Base-by-base conservation (phyloP, 2,888 invertebrate genomes). In the Caenorhabditis wallacei region DNA sequence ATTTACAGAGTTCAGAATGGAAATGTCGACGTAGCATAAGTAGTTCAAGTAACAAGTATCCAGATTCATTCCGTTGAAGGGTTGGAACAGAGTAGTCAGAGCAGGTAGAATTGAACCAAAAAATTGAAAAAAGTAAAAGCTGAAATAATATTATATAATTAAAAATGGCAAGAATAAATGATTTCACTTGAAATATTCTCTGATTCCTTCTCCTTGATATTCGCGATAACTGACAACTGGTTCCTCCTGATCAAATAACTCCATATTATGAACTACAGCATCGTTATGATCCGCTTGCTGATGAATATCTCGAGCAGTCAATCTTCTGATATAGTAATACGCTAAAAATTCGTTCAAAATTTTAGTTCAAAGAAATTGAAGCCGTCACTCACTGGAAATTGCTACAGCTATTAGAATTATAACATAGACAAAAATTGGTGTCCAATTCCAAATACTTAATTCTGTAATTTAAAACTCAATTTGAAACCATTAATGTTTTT, bases 141-240 rank as follows among this genome's bases (percentile, higher is more conserved):
- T 68, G 40, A 24, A 68, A 40, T 5, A 22, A 11, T 3, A 7
- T n/a, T 24, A 10, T 4, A 18, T 13, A 16, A 11, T 53, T n/a
- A 16, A 13, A 30, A 8, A 30, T 2, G 16, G 16, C 5, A 26
- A 26, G 5, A 8, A 1, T 51, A 2, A 10, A 18, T 11, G 11
- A 18, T 16, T 54, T 68, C n/a, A 69, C 69, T 57, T 56, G 69
- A 57, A 69, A n/a, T 69, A 69, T 1, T 69, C 43, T n/a, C 57
- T 46, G 1, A 69, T 11, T n/a, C 20, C 7, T 16, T 57, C 1
- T 18, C 26, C 54, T 20, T 69, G 56, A 57, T 69, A 69, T 40
- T 69, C 54, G n/a, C 43, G 26, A n/a, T 69, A 56, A 46, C 56
- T 68, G 40, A 68, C 68, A 8, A 40, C 53, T 1, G 40, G 40